These are phyloP conservation scores for Mustela nigripes DNA, from an alignment of 2,113 vertebrate species.

Conservation along the genomic window DNA sequence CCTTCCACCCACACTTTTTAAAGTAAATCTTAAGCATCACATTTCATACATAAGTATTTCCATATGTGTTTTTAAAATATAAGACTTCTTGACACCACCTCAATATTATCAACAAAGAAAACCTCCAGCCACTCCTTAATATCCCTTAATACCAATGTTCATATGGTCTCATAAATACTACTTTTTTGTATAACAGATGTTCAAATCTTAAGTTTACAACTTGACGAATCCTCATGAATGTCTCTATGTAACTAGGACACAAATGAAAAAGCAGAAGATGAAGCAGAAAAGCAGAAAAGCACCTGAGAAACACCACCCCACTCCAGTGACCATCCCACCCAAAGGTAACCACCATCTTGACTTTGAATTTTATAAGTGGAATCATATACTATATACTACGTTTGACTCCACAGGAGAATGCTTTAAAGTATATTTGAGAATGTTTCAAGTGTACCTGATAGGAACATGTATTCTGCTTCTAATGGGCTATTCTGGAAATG, in stretches of 20 bases:
- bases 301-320: background rate
- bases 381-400: background rate
- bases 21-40: background rate
- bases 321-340: background rate
- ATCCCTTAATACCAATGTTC: slow-evolving; percentile 8
- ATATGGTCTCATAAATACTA: background rate
- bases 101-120: background rate
- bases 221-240: slow-evolving; percentile 5
- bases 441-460: background rate
- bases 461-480: background rate
- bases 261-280: background rate
- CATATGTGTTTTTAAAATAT: background rate
- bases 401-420: background rate
- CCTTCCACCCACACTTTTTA: background rate
- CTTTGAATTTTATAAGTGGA: slow-evolving; percentile 12
- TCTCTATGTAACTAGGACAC: background rate
- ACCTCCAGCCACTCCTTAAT: background rate
- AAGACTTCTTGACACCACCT: background rate
- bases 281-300: background rate
- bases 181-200: background rate
- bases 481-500: background rate
- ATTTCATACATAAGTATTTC: background rate
- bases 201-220: background rate
- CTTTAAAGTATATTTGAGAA: slow-evolving; percentile 10
- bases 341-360: background rate